Conservation (phyloP, 2,797 vertebrate species). For the Atherinosoma microstoma region DNA sequence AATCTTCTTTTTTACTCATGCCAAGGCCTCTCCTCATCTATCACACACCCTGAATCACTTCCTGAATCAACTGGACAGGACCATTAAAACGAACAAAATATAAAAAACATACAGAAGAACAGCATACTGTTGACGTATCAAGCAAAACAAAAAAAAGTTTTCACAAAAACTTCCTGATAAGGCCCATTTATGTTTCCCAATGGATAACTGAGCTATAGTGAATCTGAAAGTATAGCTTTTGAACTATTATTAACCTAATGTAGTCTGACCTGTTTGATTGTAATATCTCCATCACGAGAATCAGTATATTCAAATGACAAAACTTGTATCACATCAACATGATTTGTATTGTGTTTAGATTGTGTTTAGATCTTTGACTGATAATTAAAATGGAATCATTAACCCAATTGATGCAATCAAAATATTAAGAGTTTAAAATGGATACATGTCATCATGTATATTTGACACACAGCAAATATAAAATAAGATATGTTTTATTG, state of each 20-base stretch:
- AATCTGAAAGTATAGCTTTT: not conserved
- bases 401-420: slow-evolving; percentile 24
- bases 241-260: not conserved
- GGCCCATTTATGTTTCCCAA: not conserved
- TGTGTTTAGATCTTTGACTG: slow-evolving; percentile 12
- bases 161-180: too few relatives aligned
- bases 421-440: too few relatives aligned
- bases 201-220: not conserved
- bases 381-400: slow-evolving; percentile 29
- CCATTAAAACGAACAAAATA: not conserved
- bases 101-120: slow-evolving; percentile 28
- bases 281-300: slow-evolving; percentile 5
- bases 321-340: not conserved
- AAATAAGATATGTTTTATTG: too few relatives aligned
- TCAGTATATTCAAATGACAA: not conserved
- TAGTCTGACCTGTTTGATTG: slow-evolving; percentile 10
- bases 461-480: too few relatives aligned
- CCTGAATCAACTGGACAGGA: slow-evolving; percentile 19
- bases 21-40: slow-evolving; percentile 10
- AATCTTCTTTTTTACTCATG: not conserved
- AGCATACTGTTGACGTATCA: not conserved
- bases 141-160: not conserved
- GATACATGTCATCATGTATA: too few relatives aligned
- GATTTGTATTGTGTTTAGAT: not conserved
- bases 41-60: slow-evolving; percentile 7